Base-by-base conservation (phyloP, 2,797 vertebrate genomes). In the Meda fulgida region DNA sequence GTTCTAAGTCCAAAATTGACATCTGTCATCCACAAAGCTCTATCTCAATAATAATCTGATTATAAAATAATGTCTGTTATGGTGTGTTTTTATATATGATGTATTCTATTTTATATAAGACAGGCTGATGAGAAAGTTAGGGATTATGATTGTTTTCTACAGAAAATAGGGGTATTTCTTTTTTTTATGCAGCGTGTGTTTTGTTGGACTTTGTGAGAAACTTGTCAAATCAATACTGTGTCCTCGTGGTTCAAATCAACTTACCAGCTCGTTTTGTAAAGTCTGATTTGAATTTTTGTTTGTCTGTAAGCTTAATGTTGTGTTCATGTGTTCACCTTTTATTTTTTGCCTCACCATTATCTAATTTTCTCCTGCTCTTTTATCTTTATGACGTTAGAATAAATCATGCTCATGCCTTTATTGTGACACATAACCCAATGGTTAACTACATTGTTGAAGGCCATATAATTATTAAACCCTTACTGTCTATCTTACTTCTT, bases 401-500 rank as follows among this genome's bases (percentile, higher is more conserved):
- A 48, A 36, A 75, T 76, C 40, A 51, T 13, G 8, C 55, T 43
- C 14, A n/a, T n/a, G 21, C 16, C 60, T 83, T 83, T 38, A 48
- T 65, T 55, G 60, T 83, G 60, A 77, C 72, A 55, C 60, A 77
- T 76, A 77, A 83, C 72, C 23, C 34, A 21, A 7, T 4, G 16
- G 60, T 67, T 51, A 83, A 66, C 31, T 51, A 23, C 60, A 60
- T 46, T 31, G 14, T 53, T 34, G 8, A 48, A 36, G 51, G n/a
- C 40, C 29, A 60, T 71, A 26, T 60, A 84, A 84, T 78, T 40
- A 84, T 78, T 84, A 84, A 84, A 60, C 75, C 40, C 1, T 21
- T 46, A 40, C 26, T 1, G 14, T 51, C 14, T 55, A 10, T 70
- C 46, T 65, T 9, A 2, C 66, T 1, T 4, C 75, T 78, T 84